Percentiles rank a stretch among this genome's conserved stretches.
These are phyloP conservation scores for Scaptomyza polygonia DNA, from an alignment of 2,888 invertebrate genomes.

Conservation along the genomic window DNA sequence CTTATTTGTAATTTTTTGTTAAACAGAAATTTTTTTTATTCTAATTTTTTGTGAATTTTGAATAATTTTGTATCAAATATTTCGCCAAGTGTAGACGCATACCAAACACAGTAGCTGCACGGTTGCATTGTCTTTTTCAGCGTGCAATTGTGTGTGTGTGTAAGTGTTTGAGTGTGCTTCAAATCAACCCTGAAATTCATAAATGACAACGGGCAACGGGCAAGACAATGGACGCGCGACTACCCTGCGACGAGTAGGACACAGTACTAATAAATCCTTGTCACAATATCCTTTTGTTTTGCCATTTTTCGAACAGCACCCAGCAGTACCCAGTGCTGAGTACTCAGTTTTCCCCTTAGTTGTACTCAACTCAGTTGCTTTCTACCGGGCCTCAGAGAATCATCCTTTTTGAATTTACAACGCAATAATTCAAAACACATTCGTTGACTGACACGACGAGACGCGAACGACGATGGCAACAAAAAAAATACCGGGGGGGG, in stretches of 20 bases:
- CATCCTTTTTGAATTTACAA: slow-evolving; percentile 78
- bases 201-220: slow-evolving; percentile 45
- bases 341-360: neutral
- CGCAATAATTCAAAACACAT: slow-evolving; percentile 78
- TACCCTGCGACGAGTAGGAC: slow-evolving; percentile 32
- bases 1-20: no score
- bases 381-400: slow-evolving; percentile 28
- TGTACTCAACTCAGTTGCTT: neutral
- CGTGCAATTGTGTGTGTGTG: neutral
- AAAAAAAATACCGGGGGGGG: no score
- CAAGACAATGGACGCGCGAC: slow-evolving; percentile 62
- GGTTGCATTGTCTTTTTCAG: slow-evolving; percentile 1
- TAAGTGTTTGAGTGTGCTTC: slow-evolving; percentile 19
- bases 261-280: slow-evolving; percentile 77
- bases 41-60: no score
- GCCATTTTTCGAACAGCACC: slow-evolving; percentile 60
- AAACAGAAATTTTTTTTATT: no score
- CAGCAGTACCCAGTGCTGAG: slow-evolving; percentile 4
- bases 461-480: slow-evolving; percentile 14
- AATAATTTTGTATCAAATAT: no score
- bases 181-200: slow-evolving; percentile 68
- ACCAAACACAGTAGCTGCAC: neutral
- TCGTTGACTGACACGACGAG: slow-evolving; percentile 73
- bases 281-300: slow-evolving; percentile 79
- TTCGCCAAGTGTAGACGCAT: neutral